Base-by-base conservation (phyloP, 2,888 invertebrate species). In the Cylindroiulus punctatus region DNA sequence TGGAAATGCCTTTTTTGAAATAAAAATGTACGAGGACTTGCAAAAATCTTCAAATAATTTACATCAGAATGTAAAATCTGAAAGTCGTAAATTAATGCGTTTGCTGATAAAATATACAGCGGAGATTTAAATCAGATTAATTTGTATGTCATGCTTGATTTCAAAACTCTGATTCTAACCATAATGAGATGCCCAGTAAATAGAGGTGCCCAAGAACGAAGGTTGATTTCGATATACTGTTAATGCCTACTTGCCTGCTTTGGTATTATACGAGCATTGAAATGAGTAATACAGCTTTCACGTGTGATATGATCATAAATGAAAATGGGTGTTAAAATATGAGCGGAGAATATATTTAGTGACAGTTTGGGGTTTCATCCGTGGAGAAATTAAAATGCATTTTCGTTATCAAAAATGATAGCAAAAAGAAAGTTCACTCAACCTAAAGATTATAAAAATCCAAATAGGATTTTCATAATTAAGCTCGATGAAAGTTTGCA, bases 261-360 rank as follows among this genome's bases (percentile, higher is more conserved):
- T 44, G 14, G 36, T 65, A 65, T 65, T 76, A 76, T 76, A 76
- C 14, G 17, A 76, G 76, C 32, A 76, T 76, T 26, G 76, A 76
- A 76, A 76, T 76, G 76, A 76, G 76, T 76, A 76, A 76, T 76
- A 30, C 26, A 76, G 76, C 76, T 76, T 30, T 76, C 76, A 76
- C 76, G 26, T 8, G 76, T 76, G 76, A 76, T 76, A 76, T 30
- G 76, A 76, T 76, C 76, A 30, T 76, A 76, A 76, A 76, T 76
- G 76, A 76, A 76, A 76, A 76, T 76, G 76, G 76, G 76, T 76
- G 76, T 76, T 76, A 76, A 76, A 76, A 76, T 76, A 76, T 76
- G 76, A 76, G 76, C 76, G 17, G 76, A 76, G 76, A 76, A 76
- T 76, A 76, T 76, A 76, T 76, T 76, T 76, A 76, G 76, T 76